These are phyloP conservation scores for Pycnomerus fuliginosus DNA, from an alignment of 2,888 invertebrate species.

Conservation along the genomic window DNA sequence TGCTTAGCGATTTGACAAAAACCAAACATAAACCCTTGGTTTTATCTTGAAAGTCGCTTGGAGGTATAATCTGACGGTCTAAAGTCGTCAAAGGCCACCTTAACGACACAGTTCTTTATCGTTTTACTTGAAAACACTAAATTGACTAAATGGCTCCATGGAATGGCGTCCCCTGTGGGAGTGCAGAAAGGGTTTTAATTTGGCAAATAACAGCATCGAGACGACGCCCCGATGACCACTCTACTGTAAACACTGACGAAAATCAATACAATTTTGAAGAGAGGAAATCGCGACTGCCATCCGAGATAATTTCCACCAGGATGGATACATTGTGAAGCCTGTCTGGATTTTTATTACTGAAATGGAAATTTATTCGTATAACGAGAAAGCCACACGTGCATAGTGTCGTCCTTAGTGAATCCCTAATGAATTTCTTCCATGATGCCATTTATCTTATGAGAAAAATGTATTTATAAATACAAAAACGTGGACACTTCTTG, in stretches of 20 bases:
- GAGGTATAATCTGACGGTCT: conserved; percentile 27
- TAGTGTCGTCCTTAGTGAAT: no score
- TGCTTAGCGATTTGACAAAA: conserved; percentile 44
- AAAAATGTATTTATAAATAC: conserved; percentile 2
- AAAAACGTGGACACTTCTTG: conserved; percentile 1
- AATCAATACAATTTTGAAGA: conserved; percentile 33
- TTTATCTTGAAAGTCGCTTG: conserved; percentile 43
- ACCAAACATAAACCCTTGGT: conserved; percentile 38
- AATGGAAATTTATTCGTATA: no score
- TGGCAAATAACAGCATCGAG: conserved; percentile 10
- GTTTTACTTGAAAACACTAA: conserved; percentile 12
- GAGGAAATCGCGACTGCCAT: conserved; percentile 31
- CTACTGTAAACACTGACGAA: conserved; percentile 31
- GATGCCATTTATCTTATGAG: conserved; percentile 3
- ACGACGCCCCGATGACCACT: conserved; percentile 19
- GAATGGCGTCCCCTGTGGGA: not conserved
- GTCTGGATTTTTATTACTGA: no score
- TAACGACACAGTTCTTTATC: conserved; percentile 31
- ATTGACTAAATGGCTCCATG: conserved; percentile 11
- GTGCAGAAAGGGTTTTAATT: conserved; percentile 11
- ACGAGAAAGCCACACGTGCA: no score
- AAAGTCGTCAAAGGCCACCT: conserved; percentile 35
- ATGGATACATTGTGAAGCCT: conserved; percentile 29
- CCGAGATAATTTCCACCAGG: conserved; percentile 34
- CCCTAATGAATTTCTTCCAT: no score